Conservation (phyloP, 2,113 vertebrate species). For the Danio rerio region DNA sequence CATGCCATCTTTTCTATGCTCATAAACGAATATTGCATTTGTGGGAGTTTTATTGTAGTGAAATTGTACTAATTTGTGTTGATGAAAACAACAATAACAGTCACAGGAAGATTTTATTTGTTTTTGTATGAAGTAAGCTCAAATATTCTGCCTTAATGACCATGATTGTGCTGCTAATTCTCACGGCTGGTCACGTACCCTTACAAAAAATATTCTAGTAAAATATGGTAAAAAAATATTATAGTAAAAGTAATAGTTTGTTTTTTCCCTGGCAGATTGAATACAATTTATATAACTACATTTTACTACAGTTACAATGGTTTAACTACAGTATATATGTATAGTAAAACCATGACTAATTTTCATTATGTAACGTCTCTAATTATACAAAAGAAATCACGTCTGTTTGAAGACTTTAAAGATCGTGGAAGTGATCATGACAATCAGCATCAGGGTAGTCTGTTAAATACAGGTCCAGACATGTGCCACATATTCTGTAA, state of each 20-base stretch:
- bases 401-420: background rate
- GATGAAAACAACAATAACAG: background rate
- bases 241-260: too few relatives aligned
- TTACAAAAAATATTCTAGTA: too few relatives aligned
- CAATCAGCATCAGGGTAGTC: constrained; percentile 45
- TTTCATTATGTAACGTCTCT: constrained; percentile 24
- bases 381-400: background rate
- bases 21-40: background rate
- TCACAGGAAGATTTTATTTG: constrained; percentile 47
- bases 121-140: constrained; percentile 27
- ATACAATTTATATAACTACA: too few relatives aligned
- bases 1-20: background rate
- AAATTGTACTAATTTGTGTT: background rate
- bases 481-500: constrained; percentile 16
- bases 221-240: too few relatives aligned
- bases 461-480: constrained; percentile 25
- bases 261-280: too few relatives aligned
- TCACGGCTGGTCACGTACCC: constrained; percentile 1
- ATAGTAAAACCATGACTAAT: too few relatives aligned
- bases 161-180: constrained; percentile 67
- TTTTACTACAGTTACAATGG: too few relatives aligned
- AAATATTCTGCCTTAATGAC: constrained; percentile 66
- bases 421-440: constrained; percentile 26
- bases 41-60: background rate
- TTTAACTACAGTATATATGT: too few relatives aligned